Evolutionary conservation across 2,113 vertebrate genomes (phyloP), one percentile per base, ranked within the genome.

Genomic region (Miniopterus natalensis): DNA sequence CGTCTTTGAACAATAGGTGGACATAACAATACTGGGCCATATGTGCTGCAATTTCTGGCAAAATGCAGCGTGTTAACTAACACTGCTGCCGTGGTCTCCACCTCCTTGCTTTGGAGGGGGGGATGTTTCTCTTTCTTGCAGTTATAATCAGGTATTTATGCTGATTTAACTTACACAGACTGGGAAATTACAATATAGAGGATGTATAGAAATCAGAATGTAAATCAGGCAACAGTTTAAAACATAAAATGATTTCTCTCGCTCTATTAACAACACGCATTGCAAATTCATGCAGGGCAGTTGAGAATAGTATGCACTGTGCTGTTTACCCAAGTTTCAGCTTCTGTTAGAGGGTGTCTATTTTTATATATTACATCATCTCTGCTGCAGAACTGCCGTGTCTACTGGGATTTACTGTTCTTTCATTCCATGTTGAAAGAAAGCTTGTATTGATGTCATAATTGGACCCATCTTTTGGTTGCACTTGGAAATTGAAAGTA

Each of bases 291-390:
- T 97, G 97, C 94, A 96, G 97, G 97, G 96, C 97, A 97, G 70
- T 96, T 86, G 92, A 97, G 96, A 97, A 97, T 96, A 96, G 95
- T 92, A 61, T 96, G 95, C 95, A 94, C 91, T 88, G 86, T 97
- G 87, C 96, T 98, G 97, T 98, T 98, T 98, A 98, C 98, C 97
- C 94, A 98, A 98, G 97, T 98, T 97, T 97, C 96, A 97, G 97
- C 97, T 98, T 98, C 98, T 98, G 95, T 96, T 97, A 96, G 97
- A 98, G 92, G 96, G 96, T 98, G 87, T 97, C 98, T 99, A 98
- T 98, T 99, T 98, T 98, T 98, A 94, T 97, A 40, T 97, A 97
- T 99, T 98, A 98, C 98, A 98, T 99, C 98, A 99, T 98, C 97
- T 88, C 75, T 98, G 93, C 98, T 97, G 97, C 96, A 98, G 98